Evolutionary conservation across 2,888 invertebrate genomes (phyloP), one percentile per base, ranked within the genome.

Genomic region (Priocnemis perturbator): DNA sequence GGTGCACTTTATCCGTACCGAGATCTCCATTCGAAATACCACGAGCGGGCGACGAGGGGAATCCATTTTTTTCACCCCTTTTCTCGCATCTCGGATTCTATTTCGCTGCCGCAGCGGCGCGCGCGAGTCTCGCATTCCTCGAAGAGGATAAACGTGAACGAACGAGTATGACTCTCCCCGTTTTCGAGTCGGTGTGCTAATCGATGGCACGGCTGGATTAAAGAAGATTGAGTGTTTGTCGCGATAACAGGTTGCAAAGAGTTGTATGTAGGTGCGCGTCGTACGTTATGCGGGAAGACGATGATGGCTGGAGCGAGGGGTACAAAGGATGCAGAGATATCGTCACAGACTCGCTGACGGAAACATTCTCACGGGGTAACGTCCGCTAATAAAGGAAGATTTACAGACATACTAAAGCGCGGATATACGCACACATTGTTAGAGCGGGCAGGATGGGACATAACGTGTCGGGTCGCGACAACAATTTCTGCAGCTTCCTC

Each of bases 1-100:
- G 58, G 71, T 72, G 70, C 74, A 72, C 79, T 81, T 73, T 78
- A 78, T 77, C 79, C 74, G 76, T 64, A 67, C 76, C 68, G 74
- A 74, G 79, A 83, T 81, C 79, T 77, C 52, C 73, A 67, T 66
- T 77, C 77, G 73, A 67, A 69, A 74, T 60, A 50, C 59, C 37
- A 17, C 60, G 52, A 23, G 60, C 60, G 52, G 20, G 60, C 73
- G 81, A 67, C 74, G 74, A 77, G 79, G 72, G 78, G 79, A 81
- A 81, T 79, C 81, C 81, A 78, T 80, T 81, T 74, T 73, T 69
- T 45, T 50, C 60, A 20, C 20, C 44, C 47, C 26, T 30, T 53
- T 45, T 45, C 45, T 45, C n/a, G n/a, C 65, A 14, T 56, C 11
- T 19, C 23, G 14, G 15, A 9, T 53, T 21, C 53, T 20, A 15